Base-by-base conservation (phyloP, 1,140 invertebrate species). In the Proales similis region DNA sequence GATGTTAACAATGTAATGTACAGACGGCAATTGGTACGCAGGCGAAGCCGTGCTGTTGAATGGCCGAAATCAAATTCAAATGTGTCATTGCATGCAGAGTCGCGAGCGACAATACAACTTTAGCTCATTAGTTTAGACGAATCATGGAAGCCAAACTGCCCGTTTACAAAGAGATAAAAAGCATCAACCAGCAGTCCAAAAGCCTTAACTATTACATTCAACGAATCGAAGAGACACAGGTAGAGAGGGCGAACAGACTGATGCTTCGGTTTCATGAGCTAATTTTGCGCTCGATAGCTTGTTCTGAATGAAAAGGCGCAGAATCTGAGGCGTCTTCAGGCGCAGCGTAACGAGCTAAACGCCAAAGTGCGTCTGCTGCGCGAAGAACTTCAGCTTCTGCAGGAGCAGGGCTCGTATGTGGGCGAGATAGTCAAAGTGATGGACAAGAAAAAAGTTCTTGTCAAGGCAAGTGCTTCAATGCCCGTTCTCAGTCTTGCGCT, bases 371-470 rank as follows among this genome's bases (percentile, higher is more conserved):
- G 94, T 45, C 91, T 97, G 87, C 76, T 99, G 29, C 82, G 94
- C 12, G 95, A 99, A 76, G 95, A 99, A 72, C 77, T 99, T 0
- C 93, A 97, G 76, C 80, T 97, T 9, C 79, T 99, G 9, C 95
- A 99, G 78, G 95, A 99, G 71, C 95, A 99, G 78, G 95, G 95
- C 7, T 96, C 91, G 9, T 98, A 99, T 78, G 95, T 99, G 4
- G 95, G 95, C 9, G 95, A 99, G 80, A 94, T 99, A 26, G 91
- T 97, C 0, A 98, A 99, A 74, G 90, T 91, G 0, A 99, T 99
- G 93, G 94, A 99, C 72, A 99, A 99, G 74, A 98, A 99, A 76
- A 99, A 99, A 78, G 94, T 99, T 2, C 78, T 99, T 0, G 95
- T 99, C 0, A 99, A 99, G 80, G 80, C 82, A 65, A 51, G 29